phyloP scores from a whole-genome alignment of 1,140 invertebrate species.

The Zaprionus lachaisei region DNA sequence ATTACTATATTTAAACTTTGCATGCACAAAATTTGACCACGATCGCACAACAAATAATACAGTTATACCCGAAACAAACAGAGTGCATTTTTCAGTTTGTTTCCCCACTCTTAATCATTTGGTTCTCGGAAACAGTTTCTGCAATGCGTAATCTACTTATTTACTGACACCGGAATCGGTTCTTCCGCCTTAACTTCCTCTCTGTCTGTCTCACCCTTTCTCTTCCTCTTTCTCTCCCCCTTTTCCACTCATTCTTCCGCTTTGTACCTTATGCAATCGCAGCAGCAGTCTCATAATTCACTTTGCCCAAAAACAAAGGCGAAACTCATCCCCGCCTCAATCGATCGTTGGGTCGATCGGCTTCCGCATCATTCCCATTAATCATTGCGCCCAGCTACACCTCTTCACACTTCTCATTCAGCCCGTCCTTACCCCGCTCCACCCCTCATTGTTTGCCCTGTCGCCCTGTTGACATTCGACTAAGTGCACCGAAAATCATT shows the following conservation, averaged over 20 bases:
- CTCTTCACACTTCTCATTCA: neutral
- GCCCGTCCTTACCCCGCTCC: neutral
- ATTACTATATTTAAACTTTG: neutral
- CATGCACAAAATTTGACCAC: neutral
- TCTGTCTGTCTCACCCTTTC: neutral
- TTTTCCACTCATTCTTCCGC: neutral
- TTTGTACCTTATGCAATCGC: conserved; percentile 6
- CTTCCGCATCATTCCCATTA: conserved; percentile 45
- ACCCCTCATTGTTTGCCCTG: conserved; percentile 16
- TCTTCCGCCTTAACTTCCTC: neutral
- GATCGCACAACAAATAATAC: neutral
- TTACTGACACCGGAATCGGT: conserved; percentile 32
- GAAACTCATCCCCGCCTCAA: conserved; percentile 7
- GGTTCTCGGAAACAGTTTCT: conserved; percentile 7
- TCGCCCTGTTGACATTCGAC: conserved; percentile 44
- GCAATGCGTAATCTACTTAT: conserved; percentile 12
- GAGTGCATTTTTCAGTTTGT: neutral
- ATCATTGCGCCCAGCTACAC: conserved; percentile 27
- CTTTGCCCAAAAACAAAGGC: neutral
- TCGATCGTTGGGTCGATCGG: conserved; percentile 6
- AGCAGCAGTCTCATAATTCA: neutral
- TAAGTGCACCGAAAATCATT: conserved; percentile 33
- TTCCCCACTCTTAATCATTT: conserved; percentile 20
- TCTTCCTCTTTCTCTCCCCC: neutral
- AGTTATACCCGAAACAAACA: neutral